Percentiles rank a stretch among this genome's conserved stretches.
Evolutionary conservation across 2,797 vertebrate species (phyloP).

Genomic region (Microctenopoma steveboyesi): DNA sequence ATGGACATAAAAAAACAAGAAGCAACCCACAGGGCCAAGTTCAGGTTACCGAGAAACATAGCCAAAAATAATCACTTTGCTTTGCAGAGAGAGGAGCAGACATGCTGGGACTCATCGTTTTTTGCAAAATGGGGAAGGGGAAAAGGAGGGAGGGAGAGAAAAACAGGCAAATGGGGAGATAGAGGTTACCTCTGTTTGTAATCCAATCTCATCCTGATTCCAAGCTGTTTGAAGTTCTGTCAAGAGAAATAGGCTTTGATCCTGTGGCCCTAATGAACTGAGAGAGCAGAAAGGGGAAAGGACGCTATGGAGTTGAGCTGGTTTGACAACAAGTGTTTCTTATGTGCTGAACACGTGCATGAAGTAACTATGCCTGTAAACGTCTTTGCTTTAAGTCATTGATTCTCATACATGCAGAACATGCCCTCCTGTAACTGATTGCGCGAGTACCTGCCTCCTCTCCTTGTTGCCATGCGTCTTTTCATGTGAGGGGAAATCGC

Average conservation of each 20-base stretch:
- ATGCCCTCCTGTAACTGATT: neutral
- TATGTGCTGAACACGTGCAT: neutral
- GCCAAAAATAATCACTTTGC: constrained; percentile 70
- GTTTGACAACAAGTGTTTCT: constrained; percentile 3
- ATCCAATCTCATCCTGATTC: constrained; percentile 80
- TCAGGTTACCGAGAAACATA: constrained; percentile 53
- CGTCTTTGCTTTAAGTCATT: neutral
- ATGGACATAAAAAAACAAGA: constrained; percentile 49
- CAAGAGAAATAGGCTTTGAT: constrained; percentile 82
- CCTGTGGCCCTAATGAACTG: constrained; percentile 82
- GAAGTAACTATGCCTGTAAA: neutral
- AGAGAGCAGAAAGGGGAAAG: constrained; percentile 55
- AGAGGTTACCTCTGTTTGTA: constrained; percentile 70
- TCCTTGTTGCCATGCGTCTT: constrained; percentile 2
- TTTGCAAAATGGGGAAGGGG: constrained; percentile 42
- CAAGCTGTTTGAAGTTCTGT: constrained; percentile 85
- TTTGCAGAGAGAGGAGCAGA: constrained; percentile 32
- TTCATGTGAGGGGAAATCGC: constrained; percentile 30
- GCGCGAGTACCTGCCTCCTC: neutral
- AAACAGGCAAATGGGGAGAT: constrained; percentile 38
- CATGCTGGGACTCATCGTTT: constrained; percentile 65
- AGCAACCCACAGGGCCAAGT: constrained; percentile 48
- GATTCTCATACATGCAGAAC: neutral
- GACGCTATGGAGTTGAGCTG: constrained; percentile 34
- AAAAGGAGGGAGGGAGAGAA: constrained; percentile 9